Evolutionary conservation across 1,140 invertebrate species (phyloP), one percentile per base, ranked within the genome.

Genomic region (Bombus ignitus): DNA sequence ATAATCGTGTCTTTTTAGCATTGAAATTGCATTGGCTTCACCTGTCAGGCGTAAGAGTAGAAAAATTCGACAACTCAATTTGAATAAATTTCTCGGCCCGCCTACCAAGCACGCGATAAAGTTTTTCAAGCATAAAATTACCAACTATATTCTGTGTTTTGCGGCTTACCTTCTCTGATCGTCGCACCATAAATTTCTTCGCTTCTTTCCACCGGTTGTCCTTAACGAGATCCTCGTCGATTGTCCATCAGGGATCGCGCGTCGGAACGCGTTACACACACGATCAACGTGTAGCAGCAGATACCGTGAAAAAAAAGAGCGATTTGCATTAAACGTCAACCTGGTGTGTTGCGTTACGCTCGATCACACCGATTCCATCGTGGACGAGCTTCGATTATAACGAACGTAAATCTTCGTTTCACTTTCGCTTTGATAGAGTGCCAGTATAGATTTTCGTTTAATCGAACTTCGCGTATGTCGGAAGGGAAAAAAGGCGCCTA

Each of bases 11-110:
- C 83, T 62, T 32, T 37, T 72, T 72, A 71, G 39, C 68, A 72
- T 80, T 53, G 13, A 85, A 62, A 85, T 85, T 85, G 35, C 76
- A 47, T 62, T 22, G 53, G 53, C 76, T 25, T 72, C 66, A 65
- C 68, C 76, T 84, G 39, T 62, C 83, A 25, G 0, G 3, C 71
- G 39, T n/a, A 37, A 8, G 22, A 53, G 15, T 22, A 65, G 53
- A 84, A 84, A 79, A 79, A 85, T 85, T 65, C 83, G 76, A 71
- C 75, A 18, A 47, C 53, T 85, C 83, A 80, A 85, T 85, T 85
- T 85, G 83, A 85, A 85, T 85, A 85, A 85, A 85, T 85, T 85
- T 85, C 76, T 44, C 66, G 68, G 32, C 47, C 57, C 81, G 71
- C 32, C 44, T 35, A 32, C 39, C 70, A 2, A 8, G 25, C 4